Conservation (phyloP, 2,113 vertebrate genomes). For the Paramormyrops kingsleyae region DNA sequence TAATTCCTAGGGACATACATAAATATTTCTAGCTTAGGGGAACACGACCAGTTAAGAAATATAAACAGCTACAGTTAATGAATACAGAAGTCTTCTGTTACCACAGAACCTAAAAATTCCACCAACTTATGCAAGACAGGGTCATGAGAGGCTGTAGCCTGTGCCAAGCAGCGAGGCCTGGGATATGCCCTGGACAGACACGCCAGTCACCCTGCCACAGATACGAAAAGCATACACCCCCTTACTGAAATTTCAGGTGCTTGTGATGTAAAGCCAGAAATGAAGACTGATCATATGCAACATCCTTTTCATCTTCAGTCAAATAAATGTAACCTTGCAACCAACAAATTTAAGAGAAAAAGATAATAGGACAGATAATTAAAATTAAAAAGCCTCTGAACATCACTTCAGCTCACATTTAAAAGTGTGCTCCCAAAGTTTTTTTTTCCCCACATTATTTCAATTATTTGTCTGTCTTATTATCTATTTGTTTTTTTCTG, state of each 20-base stretch:
- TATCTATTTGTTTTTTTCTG: not conserved
- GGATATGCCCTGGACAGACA: not conserved
- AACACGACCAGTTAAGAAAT: not conserved
- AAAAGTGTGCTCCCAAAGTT: not conserved
- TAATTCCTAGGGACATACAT: not conserved
- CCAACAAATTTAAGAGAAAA: not conserved
- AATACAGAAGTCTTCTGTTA: not conserved
- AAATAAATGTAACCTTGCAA: not conserved
- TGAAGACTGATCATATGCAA: not conserved
- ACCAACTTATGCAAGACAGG: not conserved
- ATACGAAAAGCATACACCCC: not conserved
- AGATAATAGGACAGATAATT: not conserved
- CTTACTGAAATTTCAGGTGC: not conserved
- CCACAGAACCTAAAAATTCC: not conserved
- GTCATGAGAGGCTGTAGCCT: not conserved
- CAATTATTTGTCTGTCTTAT: not conserved
- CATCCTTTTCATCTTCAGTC: not conserved
- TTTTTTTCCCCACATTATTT: not conserved
- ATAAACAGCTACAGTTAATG: no score
- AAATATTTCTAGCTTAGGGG: not conserved
- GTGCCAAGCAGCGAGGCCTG: not conserved
- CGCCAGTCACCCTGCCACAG: no score
- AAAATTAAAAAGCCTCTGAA: not conserved
- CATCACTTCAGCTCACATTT: not conserved
- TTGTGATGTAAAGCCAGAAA: not conserved